Percentiles rank a stretch among this genome's conserved stretches.
phyloP scores from a whole-genome alignment of 2,797 vertebrate species.

The Basileuterus tristriatus region DNA sequence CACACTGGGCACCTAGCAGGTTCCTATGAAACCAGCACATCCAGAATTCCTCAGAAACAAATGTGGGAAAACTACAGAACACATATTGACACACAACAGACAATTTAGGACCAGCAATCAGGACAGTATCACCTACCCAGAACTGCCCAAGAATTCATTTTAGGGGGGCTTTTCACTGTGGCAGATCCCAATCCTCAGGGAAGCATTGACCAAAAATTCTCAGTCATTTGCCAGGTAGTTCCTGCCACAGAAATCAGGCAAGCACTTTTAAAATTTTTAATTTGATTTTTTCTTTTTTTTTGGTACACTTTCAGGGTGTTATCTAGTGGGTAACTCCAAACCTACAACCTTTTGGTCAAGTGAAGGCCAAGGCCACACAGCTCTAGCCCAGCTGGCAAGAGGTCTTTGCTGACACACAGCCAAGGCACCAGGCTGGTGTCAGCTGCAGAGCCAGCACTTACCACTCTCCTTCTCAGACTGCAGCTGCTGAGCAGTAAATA shows the following conservation, averaged over 20 bases:
- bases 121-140: background rate
- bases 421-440: background rate
- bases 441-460: background rate
- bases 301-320: background rate
- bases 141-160: background rate
- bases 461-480: slow-evolving; percentile 2
- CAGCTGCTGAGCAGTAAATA: slow-evolving; percentile 46
- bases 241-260: background rate
- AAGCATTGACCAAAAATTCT: background rate
- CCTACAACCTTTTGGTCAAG: background rate
- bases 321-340: background rate
- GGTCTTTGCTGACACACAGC: slow-evolving; percentile 5
- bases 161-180: rapidly evolving
- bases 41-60: background rate
- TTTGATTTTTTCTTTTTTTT: no score
- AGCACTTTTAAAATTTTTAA: no score
- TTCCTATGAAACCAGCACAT: background rate
- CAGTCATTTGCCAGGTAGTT: background rate
- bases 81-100: background rate
- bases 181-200: background rate
- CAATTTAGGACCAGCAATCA: background rate
- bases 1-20: background rate
- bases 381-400: background rate
- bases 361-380: background rate
- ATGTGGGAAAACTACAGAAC: background rate